Evolutionary conservation across 2,113 vertebrate species (phyloP).

Genomic region (Cynoglossus semilaevis): DNA sequence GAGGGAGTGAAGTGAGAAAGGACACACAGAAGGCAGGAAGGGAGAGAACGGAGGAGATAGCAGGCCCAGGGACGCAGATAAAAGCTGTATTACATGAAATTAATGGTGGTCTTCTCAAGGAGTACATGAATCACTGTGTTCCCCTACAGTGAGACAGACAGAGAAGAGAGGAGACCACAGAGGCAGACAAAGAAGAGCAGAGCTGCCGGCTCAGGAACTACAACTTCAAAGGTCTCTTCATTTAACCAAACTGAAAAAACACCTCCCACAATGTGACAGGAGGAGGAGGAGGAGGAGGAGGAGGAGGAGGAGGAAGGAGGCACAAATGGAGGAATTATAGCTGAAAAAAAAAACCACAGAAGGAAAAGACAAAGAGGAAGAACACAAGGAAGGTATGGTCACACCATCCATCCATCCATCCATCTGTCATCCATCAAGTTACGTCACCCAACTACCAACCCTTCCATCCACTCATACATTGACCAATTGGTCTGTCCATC

Average conservation of each 20-base stretch:
- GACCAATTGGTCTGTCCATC: too few species aligned
- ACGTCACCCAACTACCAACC: too few species aligned
- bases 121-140: slow-evolving; percentile 97
- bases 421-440: too few species aligned
- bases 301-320: slow-evolving; percentile 38
- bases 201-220: slow-evolving; percentile 89
- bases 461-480: too few species aligned
- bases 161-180: slow-evolving; percentile 72
- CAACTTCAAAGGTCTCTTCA: slow-evolving; percentile 90
- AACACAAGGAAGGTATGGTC: neutral
- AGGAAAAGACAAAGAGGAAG: neutral
- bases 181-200: slow-evolving; percentile 89
- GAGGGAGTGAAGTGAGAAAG: slow-evolving; percentile 27
- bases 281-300: slow-evolving; percentile 75
- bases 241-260: slow-evolving; percentile 84
- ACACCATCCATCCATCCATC: neutral
- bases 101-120: slow-evolving; percentile 91
- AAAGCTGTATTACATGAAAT: slow-evolving; percentile 98
- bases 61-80: slow-evolving; percentile 89
- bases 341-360: neutral
- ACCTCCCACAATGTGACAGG: slow-evolving; percentile 83
- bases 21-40: slow-evolving; percentile 25
- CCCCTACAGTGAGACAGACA: slow-evolving; percentile 81
- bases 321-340: too few species aligned
- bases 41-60: slow-evolving; percentile 77